Evolutionary conservation across 2,888 invertebrate species (phyloP).

Genomic region (Uloborus plumipes): DNA sequence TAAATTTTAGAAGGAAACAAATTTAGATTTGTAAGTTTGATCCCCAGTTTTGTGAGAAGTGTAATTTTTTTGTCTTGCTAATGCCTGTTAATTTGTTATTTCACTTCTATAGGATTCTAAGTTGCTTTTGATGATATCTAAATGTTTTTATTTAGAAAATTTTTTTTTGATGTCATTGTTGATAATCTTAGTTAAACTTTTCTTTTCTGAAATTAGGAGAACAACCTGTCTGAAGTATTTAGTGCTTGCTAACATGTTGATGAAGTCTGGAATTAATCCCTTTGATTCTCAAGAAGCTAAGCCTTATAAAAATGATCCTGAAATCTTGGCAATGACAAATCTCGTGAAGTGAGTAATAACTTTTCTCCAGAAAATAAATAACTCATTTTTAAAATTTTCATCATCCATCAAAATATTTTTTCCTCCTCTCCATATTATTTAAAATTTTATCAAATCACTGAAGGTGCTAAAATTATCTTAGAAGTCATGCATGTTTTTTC

Average conservation of each 20-base stretch:
- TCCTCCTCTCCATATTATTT: background rate
- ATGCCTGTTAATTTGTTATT: too few relatives aligned
- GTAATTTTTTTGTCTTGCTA: too few relatives aligned
- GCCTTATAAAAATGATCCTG: slow-evolving; percentile 99
- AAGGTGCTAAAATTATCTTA: background rate
- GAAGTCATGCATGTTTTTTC: background rate
- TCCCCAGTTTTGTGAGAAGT: too few relatives aligned
- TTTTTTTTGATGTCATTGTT: too few relatives aligned
- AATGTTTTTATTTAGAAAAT: too few relatives aligned
- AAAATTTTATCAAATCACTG: background rate
- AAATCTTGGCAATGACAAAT: slow-evolving; percentile 99
- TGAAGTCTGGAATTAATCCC: slow-evolving; percentile 91
- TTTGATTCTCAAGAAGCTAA: slow-evolving; percentile 99
- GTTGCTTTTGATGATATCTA: too few relatives aligned
- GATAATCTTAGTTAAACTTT: background rate
- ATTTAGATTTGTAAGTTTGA: too few relatives aligned
- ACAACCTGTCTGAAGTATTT: slow-evolving; percentile 98
- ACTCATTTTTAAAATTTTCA: background rate
- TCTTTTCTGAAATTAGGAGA: slow-evolving; percentile 73
- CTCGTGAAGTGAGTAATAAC: slow-evolving; percentile 77
- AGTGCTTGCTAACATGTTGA: slow-evolving; percentile 97
- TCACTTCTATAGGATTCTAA: too few relatives aligned
- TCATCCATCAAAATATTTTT: background rate
- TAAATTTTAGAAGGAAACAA: too few relatives aligned
- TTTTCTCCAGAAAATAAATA: background rate